phyloP scores from a whole-genome alignment of 1,140 invertebrate species.

The Ceratosolen solmsi region DNA sequence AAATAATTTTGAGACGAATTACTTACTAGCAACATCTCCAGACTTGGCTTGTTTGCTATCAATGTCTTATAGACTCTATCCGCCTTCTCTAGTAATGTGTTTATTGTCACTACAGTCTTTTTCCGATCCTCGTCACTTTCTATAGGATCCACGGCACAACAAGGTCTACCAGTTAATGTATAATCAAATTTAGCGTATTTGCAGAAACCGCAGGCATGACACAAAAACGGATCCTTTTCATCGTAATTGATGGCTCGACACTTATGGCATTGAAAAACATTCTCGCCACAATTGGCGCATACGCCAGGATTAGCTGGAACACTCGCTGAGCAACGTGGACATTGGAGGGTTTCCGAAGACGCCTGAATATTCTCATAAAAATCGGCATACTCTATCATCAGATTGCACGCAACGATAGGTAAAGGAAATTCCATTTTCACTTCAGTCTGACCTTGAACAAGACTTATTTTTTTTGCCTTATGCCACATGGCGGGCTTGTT shows the following conservation, averaged over 20 bases:
- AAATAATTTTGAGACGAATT: neutral
- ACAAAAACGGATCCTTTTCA: constrained; percentile 98
- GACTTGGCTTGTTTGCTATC: constrained; percentile 88
- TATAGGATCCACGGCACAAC: constrained; percentile 96
- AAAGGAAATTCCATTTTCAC: constrained; percentile 96
- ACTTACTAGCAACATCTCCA: constrained; percentile 85
- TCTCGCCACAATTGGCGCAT: constrained; percentile 98
- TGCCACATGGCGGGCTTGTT: constrained; percentile 97
- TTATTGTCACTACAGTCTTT: constrained; percentile 93
- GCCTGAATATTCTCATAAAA: constrained; percentile 92
- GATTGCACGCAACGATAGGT: constrained; percentile 96
- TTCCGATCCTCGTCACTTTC: constrained; percentile 97
- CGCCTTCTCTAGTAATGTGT: constrained; percentile 92
- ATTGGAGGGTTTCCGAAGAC: constrained; percentile 92
- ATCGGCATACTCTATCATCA: constrained; percentile 99
- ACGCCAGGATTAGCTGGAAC: constrained; percentile 98
- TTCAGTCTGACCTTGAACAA: constrained; percentile 94
- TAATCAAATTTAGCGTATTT: constrained; percentile 99
- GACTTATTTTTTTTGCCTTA: constrained; percentile 91
- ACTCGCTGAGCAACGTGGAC: constrained; percentile 95
- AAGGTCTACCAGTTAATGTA: constrained; percentile 89
- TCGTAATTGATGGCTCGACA: constrained; percentile 99
- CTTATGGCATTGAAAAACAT: constrained; percentile 98
- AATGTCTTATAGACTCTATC: constrained; percentile 94
- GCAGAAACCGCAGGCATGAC: constrained; percentile 98